Base-by-base conservation (phyloP, 37 sponge, comb jelly and placozoan genomes). In the Beroe ovata region DNA sequence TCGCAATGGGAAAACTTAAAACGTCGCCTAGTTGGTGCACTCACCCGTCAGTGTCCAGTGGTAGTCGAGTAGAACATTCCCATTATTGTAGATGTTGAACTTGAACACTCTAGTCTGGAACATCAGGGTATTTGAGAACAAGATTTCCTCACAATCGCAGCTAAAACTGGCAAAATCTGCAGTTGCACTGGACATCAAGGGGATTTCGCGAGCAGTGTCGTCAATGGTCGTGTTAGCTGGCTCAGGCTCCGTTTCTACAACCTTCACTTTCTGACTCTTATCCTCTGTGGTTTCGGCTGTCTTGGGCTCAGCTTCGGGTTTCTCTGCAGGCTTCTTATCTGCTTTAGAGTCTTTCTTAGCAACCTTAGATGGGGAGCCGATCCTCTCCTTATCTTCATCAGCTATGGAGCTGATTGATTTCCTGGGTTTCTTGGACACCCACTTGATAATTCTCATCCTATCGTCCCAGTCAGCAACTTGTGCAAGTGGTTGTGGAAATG, bases 391-490 rank as follows among this genome's bases (percentile, higher is more conserved):
- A 3, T 62, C 63, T 42, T 77, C 84, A 41, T 77, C 84, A 36
- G 54, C 84, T 4, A 21, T 42, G 22, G 84, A 77, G 41, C 84
- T 36, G 54, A 77, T 33, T 21, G 84, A 77, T 77, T 77, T 77
- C 84, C 84, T 77, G 4, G 84, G 84, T 41, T 77, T 77, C 54
- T 77, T 89, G 60, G 92, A 92, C 38, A 97, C 92, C 95, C 95
- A 97, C 39, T 89, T 94, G 23, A 95, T 93, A 19, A 90, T 92
- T 64, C 90, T 91, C 94, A 95, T 93, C 18, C 94, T 71, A 64
- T 95, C 95, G 92, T 97, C 98, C 98, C 98, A 97, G 54, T 97
- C 98, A 21, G 91, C 81, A 16, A 96, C 91, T 91, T 96, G 88
- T 14, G 89, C 89, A 6, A 93, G 29, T 60, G 93, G 91, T 25